A percentile compares a stretch with the other conserved stretches of the same genome.
Conservation (phyloP, 1,140 invertebrate genomes). For the Orchesella cincta region DNA sequence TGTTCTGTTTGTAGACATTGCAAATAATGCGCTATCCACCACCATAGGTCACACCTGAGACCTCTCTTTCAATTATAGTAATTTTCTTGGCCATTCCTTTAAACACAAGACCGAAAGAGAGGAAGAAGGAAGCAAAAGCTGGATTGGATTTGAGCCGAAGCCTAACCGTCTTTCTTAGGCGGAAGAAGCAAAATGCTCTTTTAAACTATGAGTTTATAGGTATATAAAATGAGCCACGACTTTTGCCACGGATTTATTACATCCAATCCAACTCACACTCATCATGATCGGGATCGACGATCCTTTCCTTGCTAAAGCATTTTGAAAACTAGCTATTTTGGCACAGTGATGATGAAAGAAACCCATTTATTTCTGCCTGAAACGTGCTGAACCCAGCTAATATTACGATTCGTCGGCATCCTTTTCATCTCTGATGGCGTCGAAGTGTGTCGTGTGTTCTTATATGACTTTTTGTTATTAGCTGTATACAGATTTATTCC, state of each 20-base stretch:
- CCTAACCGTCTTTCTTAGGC: no score
- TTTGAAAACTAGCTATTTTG: neutral
- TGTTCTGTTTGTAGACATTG: neutral
- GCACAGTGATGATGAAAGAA: neutral
- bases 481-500: no score
- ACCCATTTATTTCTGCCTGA: neutral
- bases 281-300: no score
- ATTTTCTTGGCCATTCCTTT: slow-evolving; percentile 2
- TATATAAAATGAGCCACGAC: no score
- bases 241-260: neutral
- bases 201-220: no score
- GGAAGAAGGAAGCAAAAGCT: neutral
- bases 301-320: no score
- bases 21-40: neutral
- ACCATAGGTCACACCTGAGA: slow-evolving; percentile 21
- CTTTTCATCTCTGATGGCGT: no score
- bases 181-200: no score
- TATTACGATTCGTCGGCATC: neutral
- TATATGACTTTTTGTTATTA: no score
- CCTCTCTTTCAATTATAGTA: slow-evolving; percentile 14
- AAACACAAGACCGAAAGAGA: neutral
- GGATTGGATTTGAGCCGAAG: no score
- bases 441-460: no score
- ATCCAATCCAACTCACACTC: no score
- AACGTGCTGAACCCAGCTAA: neutral